Percentiles rank a stretch among this genome's conserved stretches.
Conservation (phyloP, 1,140 invertebrate genomes). For the Leptinotarsa undecemlineata region DNA sequence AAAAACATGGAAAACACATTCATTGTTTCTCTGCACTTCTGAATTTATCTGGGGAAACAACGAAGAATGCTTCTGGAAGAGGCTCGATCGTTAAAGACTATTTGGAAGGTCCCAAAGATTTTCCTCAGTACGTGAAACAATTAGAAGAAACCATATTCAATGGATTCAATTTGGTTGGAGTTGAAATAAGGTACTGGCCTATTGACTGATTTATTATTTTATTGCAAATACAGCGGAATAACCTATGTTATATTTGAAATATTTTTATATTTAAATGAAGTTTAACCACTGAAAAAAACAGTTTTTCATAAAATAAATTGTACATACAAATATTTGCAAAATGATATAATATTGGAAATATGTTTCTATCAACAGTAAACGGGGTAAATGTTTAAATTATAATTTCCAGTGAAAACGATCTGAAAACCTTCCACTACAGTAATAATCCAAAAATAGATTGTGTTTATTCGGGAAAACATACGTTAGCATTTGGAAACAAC, state of each 20-base stretch:
- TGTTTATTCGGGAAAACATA: conserved; percentile 48
- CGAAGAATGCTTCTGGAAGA: conserved; percentile 61
- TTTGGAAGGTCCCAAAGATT: conserved; percentile 58
- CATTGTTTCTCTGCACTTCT: conserved; percentile 65
- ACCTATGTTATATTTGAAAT: too few relatives aligned
- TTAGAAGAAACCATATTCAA: conserved; percentile 66
- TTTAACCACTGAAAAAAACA: too few relatives aligned
- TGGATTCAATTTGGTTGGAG: conserved; percentile 69
- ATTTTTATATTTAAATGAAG: too few relatives aligned
- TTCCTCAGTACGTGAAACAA: conserved; percentile 60
- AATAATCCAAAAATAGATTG: conserved; percentile 48
- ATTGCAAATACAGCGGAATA: too few relatives aligned
- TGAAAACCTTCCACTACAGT: conserved; percentile 58
- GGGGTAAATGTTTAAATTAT: too few relatives aligned
- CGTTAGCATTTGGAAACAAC: conserved; percentile 71
- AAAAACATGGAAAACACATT: conserved; percentile 27
- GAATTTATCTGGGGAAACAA: conserved; percentile 66
- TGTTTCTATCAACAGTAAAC: too few relatives aligned
- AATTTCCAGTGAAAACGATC: conserved; percentile 51
- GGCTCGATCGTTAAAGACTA: conserved; percentile 72
- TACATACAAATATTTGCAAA: too few relatives aligned
- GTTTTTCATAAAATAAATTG: too few relatives aligned
- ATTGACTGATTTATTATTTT: too few relatives aligned
- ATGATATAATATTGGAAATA: too few relatives aligned
- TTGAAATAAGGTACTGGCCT: conserved; percentile 64